phyloP scores from a whole-genome alignment of 2,888 invertebrate species.

The Apamea crenata region DNA sequence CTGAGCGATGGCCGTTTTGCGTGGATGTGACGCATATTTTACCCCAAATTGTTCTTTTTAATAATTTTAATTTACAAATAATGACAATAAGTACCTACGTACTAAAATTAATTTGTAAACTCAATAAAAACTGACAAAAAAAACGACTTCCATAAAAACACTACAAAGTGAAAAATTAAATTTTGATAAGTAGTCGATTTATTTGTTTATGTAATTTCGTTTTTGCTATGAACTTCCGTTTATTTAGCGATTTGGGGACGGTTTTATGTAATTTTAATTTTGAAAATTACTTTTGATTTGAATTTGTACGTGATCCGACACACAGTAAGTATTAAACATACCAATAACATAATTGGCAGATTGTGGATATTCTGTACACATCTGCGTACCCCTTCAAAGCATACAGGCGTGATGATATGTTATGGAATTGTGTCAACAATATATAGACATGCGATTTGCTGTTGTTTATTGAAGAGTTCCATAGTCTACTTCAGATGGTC shows the following conservation, averaged over 20 bases:
- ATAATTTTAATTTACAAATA: too few relatives aligned
- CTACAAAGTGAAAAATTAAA: too few relatives aligned
- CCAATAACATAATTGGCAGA: not conserved
- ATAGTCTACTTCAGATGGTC: not conserved
- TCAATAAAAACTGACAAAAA: not conserved
- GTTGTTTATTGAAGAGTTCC: not conserved
- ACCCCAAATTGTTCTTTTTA: too few relatives aligned
- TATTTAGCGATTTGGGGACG: too few relatives aligned
- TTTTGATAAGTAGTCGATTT: too few relatives aligned
- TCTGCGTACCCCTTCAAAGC: not conserved
- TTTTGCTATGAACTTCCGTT: too few relatives aligned
- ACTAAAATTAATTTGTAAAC: not conserved
- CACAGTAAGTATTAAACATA: not conserved
- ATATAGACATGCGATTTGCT: not conserved
- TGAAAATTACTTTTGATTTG: not conserved
- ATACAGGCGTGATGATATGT: not conserved
- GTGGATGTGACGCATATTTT: too few relatives aligned
- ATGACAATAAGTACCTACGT: too few relatives aligned
- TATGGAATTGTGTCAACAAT: not conserved
- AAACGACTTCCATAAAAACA: too few relatives aligned
- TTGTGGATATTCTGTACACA: not conserved
- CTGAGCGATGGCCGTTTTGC: too few relatives aligned
- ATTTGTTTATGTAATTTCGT: too few relatives aligned
- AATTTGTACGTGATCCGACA: not conserved
- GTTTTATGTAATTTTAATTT: too few relatives aligned